Evolutionary conservation across 1,140 invertebrate genomes (phyloP), one percentile per base, ranked within the genome.

Genomic region (Heliconius hewitsoni): DNA sequence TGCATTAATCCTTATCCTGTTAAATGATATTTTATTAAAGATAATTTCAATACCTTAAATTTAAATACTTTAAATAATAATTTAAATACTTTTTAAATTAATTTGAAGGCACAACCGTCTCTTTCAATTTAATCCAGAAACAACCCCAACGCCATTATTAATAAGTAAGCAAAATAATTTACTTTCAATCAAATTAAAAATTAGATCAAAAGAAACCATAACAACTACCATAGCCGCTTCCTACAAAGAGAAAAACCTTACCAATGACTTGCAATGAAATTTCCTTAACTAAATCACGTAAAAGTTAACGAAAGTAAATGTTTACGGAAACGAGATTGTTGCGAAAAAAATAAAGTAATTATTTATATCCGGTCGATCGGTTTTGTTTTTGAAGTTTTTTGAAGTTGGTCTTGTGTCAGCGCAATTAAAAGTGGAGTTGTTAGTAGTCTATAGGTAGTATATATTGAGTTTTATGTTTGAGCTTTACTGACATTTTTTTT

Each of bases 261-360:
- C 19, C 30, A 18, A 75, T 37, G 39, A 60, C 74, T 57, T 30
- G 76, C 42, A 30, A 74, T 19, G 60, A 78, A 74, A 27, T 74
- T 71, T 9, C 27, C 74, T 82, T 73, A 85, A 83, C 80, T 66
- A 74, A 85, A 82, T 85, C 82, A 83, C 74, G 77, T 71, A 11
- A 73, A 86, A 83, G 77, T 86, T 84, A 30, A 66, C 13, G 60
- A 11, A 66, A 27, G 27, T 27, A 66, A 66, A 79, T 87, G 86
- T 87, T 87, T 82, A 85, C 85, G 79, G 73, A 83, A 86, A 86
- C 85, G 85, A 82, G 83, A 81, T 81, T 82, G 73, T 71, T 71
- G 79, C 73, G 74, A 71, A 77, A 83, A 85, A 89, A 86, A 87
- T 89, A 87, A 88, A 87, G 87, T 80, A 87, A 88, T 89, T 84